phyloP scores from a whole-genome alignment of 2,888 invertebrate species.

The Heliothis peltigera region DNA sequence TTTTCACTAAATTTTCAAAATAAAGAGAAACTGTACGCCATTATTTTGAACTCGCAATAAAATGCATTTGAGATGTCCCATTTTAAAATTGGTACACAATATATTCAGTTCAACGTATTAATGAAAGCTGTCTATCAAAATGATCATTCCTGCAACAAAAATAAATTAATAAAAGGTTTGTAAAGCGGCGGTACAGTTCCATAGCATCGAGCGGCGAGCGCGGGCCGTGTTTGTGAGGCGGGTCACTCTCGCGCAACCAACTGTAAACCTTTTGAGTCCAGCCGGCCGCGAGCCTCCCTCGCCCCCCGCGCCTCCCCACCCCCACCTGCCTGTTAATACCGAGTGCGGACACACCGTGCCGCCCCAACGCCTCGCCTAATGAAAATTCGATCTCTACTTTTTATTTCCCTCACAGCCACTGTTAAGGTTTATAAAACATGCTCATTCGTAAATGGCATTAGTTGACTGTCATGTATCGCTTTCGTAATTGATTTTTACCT shows the following conservation, averaged over 20 bases:
- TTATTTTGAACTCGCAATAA: background rate
- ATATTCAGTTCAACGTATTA: slow-evolving; percentile 46
- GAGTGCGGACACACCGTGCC: slow-evolving; percentile 83
- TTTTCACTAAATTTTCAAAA: slow-evolving; percentile 2
- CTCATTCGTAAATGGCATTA: slow-evolving; percentile 73
- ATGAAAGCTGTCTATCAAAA: slow-evolving; percentile 55
- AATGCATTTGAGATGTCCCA: slow-evolving; percentile 11
- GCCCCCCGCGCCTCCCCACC: slow-evolving; percentile 54
- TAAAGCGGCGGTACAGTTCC: slow-evolving; percentile 75
- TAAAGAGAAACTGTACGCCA: background rate
- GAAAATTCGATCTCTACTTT: slow-evolving; percentile 87
- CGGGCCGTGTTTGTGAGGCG: slow-evolving; percentile 87
- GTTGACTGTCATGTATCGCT: slow-evolving; percentile 34
- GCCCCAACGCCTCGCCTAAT: slow-evolving; percentile 88
- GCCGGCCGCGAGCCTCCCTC: slow-evolving; percentile 78
- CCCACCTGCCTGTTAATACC: slow-evolving; percentile 76
- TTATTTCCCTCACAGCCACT: slow-evolving; percentile 72
- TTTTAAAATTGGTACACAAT: slow-evolving; percentile 37
- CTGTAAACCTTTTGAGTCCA: slow-evolving; percentile 89
- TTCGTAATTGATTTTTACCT: slow-evolving; percentile 36
- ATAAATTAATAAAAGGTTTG: slow-evolving; percentile 70
- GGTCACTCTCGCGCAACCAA: slow-evolving; percentile 89
- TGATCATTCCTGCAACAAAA: slow-evolving; percentile 63
- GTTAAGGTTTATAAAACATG: slow-evolving; percentile 72
- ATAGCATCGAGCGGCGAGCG: slow-evolving; percentile 76